phyloP scores from a whole-genome alignment of 2,888 invertebrate species.

The Caenorhabditis japonica region DNA sequence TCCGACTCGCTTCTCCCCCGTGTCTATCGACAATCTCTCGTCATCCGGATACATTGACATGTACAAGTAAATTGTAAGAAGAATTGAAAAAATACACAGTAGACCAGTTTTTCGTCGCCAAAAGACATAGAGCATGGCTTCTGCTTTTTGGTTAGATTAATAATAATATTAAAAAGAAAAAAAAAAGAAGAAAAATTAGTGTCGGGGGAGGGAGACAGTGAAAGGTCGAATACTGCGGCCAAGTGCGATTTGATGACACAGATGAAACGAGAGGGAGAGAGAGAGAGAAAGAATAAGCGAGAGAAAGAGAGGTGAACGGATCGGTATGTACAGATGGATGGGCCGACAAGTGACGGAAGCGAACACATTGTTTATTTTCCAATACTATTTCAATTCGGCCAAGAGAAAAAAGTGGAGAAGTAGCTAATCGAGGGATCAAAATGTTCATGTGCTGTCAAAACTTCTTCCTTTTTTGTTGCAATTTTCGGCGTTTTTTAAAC shows the following conservation, averaged over 20 bases:
- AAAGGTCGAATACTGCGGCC: conserved; percentile 17
- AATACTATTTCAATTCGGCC: conserved; percentile 4
- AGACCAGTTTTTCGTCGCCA: conserved; percentile 30
- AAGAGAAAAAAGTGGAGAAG: neutral
- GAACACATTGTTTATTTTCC: conserved; percentile 4
- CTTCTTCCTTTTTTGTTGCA: too few species aligned
- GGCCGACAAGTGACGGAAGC: conserved; percentile 13
- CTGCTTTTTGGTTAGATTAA: neutral
- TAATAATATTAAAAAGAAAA: conserved; percentile 4
- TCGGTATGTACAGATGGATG: conserved; percentile 4
- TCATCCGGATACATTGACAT: conserved; percentile 44
- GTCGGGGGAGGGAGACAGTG: neutral
- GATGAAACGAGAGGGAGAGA: too few species aligned
- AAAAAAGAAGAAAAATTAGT: conserved; percentile 2
- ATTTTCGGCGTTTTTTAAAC: too few species aligned
- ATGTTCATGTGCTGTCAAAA: too few species aligned
- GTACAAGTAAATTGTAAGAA: conserved; percentile 41
- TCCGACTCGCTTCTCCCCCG: conserved; percentile 1
- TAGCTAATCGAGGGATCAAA: conserved; percentile 8
- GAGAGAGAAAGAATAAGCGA: conserved; percentile 13
- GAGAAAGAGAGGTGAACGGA: neutral
- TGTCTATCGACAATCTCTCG: conserved; percentile 9
- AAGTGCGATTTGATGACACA: too few species aligned
- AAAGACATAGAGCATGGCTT: conserved; percentile 14
- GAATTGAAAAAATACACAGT: conserved; percentile 17